These are phyloP conservation scores for Actinemys pallida DNA, from an alignment of 2,113 vertebrate species.

Conservation along the genomic window DNA sequence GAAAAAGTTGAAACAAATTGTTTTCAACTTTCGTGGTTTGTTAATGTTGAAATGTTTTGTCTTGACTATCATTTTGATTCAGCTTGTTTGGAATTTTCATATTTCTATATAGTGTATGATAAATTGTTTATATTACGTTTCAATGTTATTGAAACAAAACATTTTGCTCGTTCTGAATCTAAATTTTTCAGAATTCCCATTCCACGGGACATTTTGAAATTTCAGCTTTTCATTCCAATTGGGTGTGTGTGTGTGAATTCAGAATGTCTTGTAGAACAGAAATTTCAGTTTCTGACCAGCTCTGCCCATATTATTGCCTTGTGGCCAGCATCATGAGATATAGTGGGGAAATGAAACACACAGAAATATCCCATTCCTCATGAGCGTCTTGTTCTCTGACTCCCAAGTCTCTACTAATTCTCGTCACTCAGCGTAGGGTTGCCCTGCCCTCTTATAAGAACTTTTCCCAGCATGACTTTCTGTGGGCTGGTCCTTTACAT, in stretches of 20 bases:
- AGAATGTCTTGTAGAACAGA: background rate
- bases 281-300: background rate
- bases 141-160: background rate
- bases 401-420: background rate
- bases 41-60: background rate
- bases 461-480: background rate
- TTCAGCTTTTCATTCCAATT: background rate
- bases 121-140: background rate
- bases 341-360: no score
- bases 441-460: background rate
- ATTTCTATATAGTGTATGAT: background rate
- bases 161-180: background rate
- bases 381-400: background rate
- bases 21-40: background rate
- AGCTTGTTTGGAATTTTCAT: background rate
- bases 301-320: background rate
- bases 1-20: background rate
- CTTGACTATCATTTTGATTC: background rate
- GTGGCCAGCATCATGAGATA: no score
- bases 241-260: background rate
- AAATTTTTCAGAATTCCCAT: background rate
- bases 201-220: background rate
- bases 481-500: background rate
- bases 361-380: background rate
- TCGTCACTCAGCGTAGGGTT: background rate